Conservation (phyloP, 2,113 vertebrate genomes). For the Corvus moneduloides region DNA sequence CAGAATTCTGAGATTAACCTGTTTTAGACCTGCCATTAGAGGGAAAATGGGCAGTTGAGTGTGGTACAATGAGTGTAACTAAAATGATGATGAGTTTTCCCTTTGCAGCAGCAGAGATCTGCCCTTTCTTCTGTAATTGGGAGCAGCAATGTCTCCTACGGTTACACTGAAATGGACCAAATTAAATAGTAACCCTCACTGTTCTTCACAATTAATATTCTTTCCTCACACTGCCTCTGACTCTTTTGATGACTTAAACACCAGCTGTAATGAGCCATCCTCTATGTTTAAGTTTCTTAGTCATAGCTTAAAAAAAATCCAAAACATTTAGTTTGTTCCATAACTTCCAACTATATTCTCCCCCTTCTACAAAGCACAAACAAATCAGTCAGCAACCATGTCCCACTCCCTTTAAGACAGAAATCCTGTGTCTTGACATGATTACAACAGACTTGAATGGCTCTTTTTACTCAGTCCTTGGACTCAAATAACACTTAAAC, state of each 20-base stretch:
- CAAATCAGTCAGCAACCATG: background rate
- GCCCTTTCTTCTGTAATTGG: background rate
- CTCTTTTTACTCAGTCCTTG: background rate
- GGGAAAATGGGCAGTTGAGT: background rate
- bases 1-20: background rate
- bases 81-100: background rate
- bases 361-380: background rate
- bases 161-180: background rate
- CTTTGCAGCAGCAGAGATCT: background rate
- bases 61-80: accelerated
- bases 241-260: conserved; percentile 3
- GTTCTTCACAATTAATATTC: conserved; percentile 38
- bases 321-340: background rate
- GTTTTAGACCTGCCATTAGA: background rate
- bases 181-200: conserved; percentile 17
- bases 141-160: background rate
- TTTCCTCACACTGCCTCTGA: conserved; percentile 3
- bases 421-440: background rate
- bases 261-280: background rate
- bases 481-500: background rate
- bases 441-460: background rate
- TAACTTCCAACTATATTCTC: background rate
- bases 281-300: background rate
- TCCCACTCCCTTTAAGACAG: background rate
- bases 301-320: background rate